Conservation (phyloP, 2,888 invertebrate species). For the Bellardia pandia region DNA sequence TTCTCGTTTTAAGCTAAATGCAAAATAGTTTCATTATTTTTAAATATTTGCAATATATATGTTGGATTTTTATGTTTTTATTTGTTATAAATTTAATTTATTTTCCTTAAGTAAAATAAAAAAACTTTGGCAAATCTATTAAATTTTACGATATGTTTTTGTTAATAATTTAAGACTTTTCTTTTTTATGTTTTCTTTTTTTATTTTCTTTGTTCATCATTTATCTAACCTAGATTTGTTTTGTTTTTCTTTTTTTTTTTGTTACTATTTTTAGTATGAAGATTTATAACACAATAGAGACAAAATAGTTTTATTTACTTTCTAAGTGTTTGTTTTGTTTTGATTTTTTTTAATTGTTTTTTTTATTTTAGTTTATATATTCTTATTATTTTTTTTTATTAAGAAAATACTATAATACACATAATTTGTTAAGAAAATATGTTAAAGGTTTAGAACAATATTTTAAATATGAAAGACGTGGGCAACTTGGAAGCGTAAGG, state of each 20-base stretch:
- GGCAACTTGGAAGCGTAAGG: not conserved
- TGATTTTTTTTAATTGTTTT: conserved; percentile 15
- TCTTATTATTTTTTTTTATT: conserved; percentile 17
- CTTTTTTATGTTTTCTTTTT: conserved; percentile 41
- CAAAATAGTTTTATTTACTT: conserved; percentile 25
- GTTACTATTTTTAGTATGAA: conserved; percentile 8
- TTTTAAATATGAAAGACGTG: not conserved
- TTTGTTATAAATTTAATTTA: conserved; percentile 28
- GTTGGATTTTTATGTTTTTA: conserved; percentile 32
- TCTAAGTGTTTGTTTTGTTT: conserved; percentile 26
- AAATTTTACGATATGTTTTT: conserved; percentile 83
- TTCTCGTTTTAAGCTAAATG: conserved; percentile 47
- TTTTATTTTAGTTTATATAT: conserved; percentile 1
- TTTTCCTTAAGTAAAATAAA: conserved; percentile 73
- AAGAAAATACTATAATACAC: conserved; percentile 10
- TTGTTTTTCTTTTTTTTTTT: conserved; percentile 43
- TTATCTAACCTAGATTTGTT: conserved; percentile 76
- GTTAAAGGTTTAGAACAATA: not conserved
- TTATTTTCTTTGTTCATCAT: conserved; percentile 3
- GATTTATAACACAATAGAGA: conserved; percentile 53
- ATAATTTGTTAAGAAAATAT: not conserved
- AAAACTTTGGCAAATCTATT: conserved; percentile 83
- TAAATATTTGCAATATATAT: conserved; percentile 51
- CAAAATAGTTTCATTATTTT: conserved; percentile 61
- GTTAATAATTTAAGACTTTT: conserved; percentile 82